Evolutionary conservation across 2,888 invertebrate species (phyloP).

Genomic region (Malacosoma neustria): DNA sequence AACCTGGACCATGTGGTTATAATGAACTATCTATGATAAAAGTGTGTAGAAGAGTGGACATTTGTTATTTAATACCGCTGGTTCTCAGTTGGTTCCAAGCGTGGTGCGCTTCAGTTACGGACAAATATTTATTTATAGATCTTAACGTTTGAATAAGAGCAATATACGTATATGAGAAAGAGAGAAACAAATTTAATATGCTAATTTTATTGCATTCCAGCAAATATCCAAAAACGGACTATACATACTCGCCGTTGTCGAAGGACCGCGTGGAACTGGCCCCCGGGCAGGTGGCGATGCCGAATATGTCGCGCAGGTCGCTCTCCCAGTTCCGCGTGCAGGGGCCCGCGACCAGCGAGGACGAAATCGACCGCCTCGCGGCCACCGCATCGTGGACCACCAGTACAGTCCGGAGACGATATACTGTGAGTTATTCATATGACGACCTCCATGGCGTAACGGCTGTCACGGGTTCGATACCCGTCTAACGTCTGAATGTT

Average conservation of each 20-base stretch:
- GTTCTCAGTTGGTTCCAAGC: too few species aligned
- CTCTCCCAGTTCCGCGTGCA: conserved; percentile 72
- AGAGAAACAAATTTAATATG: neutral
- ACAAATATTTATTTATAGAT: too few species aligned
- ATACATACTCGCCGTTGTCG: conserved; percentile 90
- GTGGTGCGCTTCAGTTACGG: too few species aligned
- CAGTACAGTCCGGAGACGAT: conserved; percentile 34
- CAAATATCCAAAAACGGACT: conserved; percentile 92
- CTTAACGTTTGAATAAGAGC: too few species aligned
- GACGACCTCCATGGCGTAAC: too few species aligned
- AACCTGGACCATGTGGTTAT: too few species aligned
- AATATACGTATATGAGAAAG: too few species aligned
- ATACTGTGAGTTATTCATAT: conserved; percentile 49
- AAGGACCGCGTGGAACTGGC: conserved; percentile 86
- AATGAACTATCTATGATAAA: too few species aligned
- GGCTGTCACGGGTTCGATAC: too few species aligned
- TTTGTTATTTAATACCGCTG: too few species aligned
- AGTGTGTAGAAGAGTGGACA: too few species aligned
- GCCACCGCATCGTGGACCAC: conserved; percentile 33
- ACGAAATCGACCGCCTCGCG: conserved; percentile 43
- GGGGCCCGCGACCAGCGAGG: conserved; percentile 51
- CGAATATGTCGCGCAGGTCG: conserved; percentile 90
- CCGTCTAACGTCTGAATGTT: too few species aligned
- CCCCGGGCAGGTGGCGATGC: conserved; percentile 87
- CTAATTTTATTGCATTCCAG: conserved; percentile 73